These are phyloP conservation scores for Sebastes aleutianus DNA, from an alignment of 2,797 vertebrate species.

Conservation along the genomic window DNA sequence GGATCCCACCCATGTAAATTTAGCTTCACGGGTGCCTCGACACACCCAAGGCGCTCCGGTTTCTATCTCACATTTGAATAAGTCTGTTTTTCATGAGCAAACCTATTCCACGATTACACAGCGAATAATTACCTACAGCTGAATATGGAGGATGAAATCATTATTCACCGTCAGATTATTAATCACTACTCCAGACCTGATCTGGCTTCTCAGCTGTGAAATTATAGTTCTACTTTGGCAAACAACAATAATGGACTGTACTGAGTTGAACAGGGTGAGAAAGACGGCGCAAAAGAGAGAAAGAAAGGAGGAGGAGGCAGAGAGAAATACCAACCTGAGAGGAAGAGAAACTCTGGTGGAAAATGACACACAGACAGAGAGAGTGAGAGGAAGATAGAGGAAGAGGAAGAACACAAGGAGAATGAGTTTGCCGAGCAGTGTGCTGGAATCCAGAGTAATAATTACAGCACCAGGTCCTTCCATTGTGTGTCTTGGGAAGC, in stretches of 20 bases:
- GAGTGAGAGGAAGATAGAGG: constrained; percentile 3
- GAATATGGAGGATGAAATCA: constrained; percentile 77
- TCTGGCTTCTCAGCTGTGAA: constrained; percentile 82
- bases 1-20: constrained; percentile 67
- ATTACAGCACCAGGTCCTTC: constrained; percentile 67
- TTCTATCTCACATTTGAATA: constrained; percentile 74
- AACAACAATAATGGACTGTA: constrained; percentile 82
- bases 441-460: constrained; percentile 73
- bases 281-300: constrained; percentile 8
- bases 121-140: constrained; percentile 81
- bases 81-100: constrained; percentile 73
- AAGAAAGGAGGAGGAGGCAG: constrained; percentile 5
- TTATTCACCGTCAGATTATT: constrained; percentile 82
- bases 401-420: constrained; percentile 27
- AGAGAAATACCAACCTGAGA: constrained; percentile 24
- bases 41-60: constrained; percentile 65
- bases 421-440: constrained; percentile 64
- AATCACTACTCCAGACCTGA: constrained; percentile 81
- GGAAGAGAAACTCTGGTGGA: constrained; percentile 33
- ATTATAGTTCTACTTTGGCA: constrained; percentile 84
- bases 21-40: constrained; percentile 65
- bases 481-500: constrained; percentile 70
- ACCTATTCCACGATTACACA: constrained; percentile 80
- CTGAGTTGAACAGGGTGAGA: constrained; percentile 49
- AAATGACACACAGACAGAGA: constrained; percentile 29